Base-by-base conservation (phyloP, 2,888 invertebrate genomes). In the Apodemia hepburni region DNA sequence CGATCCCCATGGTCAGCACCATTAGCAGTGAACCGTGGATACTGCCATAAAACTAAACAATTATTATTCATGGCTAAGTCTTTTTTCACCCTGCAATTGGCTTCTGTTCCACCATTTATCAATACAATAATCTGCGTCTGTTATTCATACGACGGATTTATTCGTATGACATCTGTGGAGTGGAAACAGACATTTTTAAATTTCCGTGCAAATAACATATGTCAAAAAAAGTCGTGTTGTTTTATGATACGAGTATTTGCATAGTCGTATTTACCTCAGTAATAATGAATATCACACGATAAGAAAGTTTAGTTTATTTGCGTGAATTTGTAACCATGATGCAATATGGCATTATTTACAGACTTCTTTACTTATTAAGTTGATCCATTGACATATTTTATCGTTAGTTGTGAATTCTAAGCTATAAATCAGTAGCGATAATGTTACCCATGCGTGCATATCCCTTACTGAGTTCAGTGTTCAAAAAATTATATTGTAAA, bases 41-140 rank as follows among this genome's bases (percentile, higher is more conserved):
- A 38, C 65, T 71, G 76, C 79, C 75, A 82, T 81, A 80, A 80
- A 81, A 75, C 76, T 78, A 72, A 79, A 80, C 78, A 77, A 82
- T 82, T 82, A 84, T 84, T 89, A 87, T 90, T 88, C 87, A 86
- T 83, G 71, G 75, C 69, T 69, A 66, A 74, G 71, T 79, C 74
- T 79, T 82, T 85, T 84, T 82, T 77, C 75, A 71, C 75, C 74
- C 72, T 74, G 79, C 78, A 79, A 84, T 84, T 79, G 82, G 79
- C 79, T 79, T 77, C 80, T 81, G 81, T 51, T 18, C 75, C 70
- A 77, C 77, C 86, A 88, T 90, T 87, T 87, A 89, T 90, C 90
- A 89, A 87, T 85, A 70, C 71, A 66, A 80, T 88, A 87, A 89
- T 89, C 89, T 87, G 80, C 77, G 80, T 82, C 81, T 82, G 81